Evolutionary conservation across 2,888 invertebrate species (phyloP).

Genomic region (Tenthredo mesomela): DNA sequence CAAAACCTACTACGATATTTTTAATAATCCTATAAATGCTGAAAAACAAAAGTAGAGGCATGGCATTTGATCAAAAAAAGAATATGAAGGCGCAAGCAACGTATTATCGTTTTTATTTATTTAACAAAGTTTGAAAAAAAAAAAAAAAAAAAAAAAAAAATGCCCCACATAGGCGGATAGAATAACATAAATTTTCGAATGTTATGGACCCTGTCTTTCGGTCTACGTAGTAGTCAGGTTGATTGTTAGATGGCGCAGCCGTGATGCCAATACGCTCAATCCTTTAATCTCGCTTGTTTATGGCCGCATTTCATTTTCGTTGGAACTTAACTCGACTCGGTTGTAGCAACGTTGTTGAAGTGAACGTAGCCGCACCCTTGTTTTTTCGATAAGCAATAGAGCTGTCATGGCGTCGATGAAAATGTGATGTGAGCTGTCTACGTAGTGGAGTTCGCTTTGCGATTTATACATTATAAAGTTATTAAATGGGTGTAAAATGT

Average conservation of each 20-base stretch:
- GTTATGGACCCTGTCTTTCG: too few relatives aligned
- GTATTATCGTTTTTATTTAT: background rate
- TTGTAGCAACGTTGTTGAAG: conserved; percentile 22
- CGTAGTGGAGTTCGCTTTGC: conserved; percentile 29
- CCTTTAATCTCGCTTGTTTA: too few relatives aligned
- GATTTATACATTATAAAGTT: conserved; percentile 17
- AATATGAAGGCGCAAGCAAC: too few relatives aligned
- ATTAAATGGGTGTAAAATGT: conserved; percentile 22
- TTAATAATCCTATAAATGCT: background rate
- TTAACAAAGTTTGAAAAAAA: background rate
- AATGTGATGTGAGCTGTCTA: conserved; percentile 44
- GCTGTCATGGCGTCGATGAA: conserved; percentile 53
- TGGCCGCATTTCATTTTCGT: too few relatives aligned
- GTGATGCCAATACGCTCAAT: too few relatives aligned
- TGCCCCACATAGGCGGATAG: background rate
- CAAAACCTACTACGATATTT: background rate
- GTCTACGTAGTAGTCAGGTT: background rate
- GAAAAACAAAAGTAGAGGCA: background rate
- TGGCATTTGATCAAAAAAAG: too few relatives aligned
- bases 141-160: too few relatives aligned
- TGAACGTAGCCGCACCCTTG: conserved; percentile 51
- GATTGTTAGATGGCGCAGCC: background rate
- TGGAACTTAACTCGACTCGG: background rate
- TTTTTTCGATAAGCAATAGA: conserved; percentile 40
- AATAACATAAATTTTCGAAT: too few relatives aligned